Percentiles rank a stretch among this genome's conserved stretches.
phyloP scores from a whole-genome alignment of 2,113 vertebrate genomes.

The Pterocles orientalis region DNA sequence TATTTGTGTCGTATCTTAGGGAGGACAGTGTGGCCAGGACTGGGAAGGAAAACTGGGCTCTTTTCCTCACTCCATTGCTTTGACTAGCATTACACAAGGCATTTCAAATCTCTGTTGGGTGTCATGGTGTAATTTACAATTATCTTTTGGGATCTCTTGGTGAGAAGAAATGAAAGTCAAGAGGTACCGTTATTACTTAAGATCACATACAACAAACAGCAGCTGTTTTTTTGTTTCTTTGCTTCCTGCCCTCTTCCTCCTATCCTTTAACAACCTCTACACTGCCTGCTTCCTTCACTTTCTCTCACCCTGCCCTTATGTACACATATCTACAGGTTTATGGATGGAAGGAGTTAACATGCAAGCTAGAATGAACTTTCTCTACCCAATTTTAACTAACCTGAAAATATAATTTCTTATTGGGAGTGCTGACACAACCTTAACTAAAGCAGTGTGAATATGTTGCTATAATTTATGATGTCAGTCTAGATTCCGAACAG shows the following conservation, averaged over 20 bases:
- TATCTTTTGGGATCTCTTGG: neutral
- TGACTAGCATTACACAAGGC: neutral
- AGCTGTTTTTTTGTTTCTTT: neutral
- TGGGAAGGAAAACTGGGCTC: neutral
- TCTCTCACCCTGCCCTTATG: neutral
- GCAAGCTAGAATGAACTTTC: slow-evolving; percentile 25
- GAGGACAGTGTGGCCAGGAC: neutral
- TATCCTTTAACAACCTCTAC: neutral
- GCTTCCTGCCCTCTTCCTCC: neutral
- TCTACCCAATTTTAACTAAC: slow-evolving; percentile 51
- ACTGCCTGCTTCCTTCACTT: neutral
- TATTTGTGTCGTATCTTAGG: neutral
- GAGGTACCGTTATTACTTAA: neutral
- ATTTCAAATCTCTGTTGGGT: neutral
- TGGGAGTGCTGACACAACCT: slow-evolving; percentile 50
- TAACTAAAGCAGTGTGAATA: slow-evolving; percentile 24
- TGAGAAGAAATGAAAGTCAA: neutral
- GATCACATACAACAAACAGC: neutral
- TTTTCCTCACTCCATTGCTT: neutral
- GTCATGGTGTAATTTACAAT: neutral
- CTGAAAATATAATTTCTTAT: slow-evolving; percentile 27
- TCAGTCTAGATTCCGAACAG: slow-evolving; percentile 44
- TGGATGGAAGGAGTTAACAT: neutral
- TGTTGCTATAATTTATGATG: slow-evolving; percentile 59
- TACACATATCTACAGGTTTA: neutral